Conservation (phyloP, 2,888 invertebrate species). For the Coecobrya sp. region DNA sequence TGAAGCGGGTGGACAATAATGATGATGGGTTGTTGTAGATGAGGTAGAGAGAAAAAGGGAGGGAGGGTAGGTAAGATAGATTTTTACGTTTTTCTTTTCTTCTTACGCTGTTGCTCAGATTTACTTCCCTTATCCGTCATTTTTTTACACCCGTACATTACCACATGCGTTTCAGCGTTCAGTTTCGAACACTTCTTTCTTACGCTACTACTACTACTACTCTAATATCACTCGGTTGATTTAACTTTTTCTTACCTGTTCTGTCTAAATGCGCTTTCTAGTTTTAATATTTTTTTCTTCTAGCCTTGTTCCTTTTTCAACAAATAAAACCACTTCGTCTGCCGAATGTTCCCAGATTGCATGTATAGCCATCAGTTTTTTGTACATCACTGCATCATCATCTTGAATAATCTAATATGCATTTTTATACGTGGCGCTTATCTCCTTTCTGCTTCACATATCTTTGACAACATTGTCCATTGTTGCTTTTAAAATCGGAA, state of each 20-base stretch:
- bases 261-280: slow-evolving; percentile 3
- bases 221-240: neutral
- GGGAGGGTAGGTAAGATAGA: slow-evolving; percentile 52
- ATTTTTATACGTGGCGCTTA: slow-evolving; percentile 25
- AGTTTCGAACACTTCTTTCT: neutral
- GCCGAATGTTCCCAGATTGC: slow-evolving; percentile 68
- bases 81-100: slow-evolving; percentile 8
- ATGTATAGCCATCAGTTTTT: slow-evolving; percentile 41
- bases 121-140: neutral
- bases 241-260: slow-evolving; percentile 1
- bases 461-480: slow-evolving; percentile 70
- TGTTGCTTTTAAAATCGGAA: slow-evolving; percentile 68
- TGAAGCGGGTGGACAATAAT: slow-evolving; percentile 74
- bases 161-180: no score
- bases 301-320: neutral
- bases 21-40: slow-evolving; percentile 16
- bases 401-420: neutral
- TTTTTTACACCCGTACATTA: no score
- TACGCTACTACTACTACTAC: no score
- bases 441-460: slow-evolving; percentile 70
- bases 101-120: neutral
- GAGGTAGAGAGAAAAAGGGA: slow-evolving; percentile 1
- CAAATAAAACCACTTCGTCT: slow-evolving; percentile 68
- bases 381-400: slow-evolving; percentile 37
- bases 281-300: slow-evolving; percentile 1